Evolutionary conservation across 2,797 vertebrate genomes (phyloP).

Genomic region (Schizopygopsis pylzovi): DNA sequence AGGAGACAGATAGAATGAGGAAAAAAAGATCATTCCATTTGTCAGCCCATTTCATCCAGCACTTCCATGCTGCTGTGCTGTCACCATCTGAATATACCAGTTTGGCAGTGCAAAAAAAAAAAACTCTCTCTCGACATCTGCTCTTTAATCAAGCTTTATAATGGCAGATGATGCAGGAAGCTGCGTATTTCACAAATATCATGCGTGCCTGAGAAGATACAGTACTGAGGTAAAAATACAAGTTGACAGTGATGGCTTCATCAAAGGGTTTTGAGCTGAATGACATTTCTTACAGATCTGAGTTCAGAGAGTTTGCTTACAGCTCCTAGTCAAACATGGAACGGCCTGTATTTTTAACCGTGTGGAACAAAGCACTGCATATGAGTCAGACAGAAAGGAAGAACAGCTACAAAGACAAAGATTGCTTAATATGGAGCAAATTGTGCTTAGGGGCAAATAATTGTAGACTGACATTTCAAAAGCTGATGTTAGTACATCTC

Average conservation of each 20-base stretch:
- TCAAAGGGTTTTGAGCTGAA: conserved; percentile 32
- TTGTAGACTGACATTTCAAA: conserved; percentile 45
- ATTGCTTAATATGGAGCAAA: conserved; percentile 39
- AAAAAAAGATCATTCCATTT: conserved; percentile 73
- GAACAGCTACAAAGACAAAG: conserved; percentile 23
- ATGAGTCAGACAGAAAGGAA: conserved; percentile 12
- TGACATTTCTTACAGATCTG: conserved; percentile 19
- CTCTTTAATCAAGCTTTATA: conserved; percentile 74
- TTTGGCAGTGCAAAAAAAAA: conserved; percentile 71
- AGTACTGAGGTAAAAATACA: neutral
- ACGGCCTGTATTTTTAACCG: conserved; percentile 38
- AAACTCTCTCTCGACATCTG: conserved; percentile 73
- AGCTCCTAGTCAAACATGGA: conserved; percentile 14
- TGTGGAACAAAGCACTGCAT: conserved; percentile 19
- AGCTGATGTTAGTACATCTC: neutral
- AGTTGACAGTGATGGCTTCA: conserved; percentile 30
- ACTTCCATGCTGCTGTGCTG: conserved; percentile 68
- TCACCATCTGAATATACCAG: conserved; percentile 72
- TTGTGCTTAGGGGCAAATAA: conserved; percentile 4
- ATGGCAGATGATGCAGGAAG: conserved; percentile 58
- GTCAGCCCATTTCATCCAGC: conserved; percentile 70
- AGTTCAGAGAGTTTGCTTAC: conserved; percentile 33
- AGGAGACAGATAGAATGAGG: conserved; percentile 50
- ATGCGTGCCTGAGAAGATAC: conserved; percentile 35
- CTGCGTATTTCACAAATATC: conserved; percentile 57